These are phyloP conservation scores for Altica lythri DNA, from an alignment of 2,888 invertebrate genomes.

Conservation along the genomic window DNA sequence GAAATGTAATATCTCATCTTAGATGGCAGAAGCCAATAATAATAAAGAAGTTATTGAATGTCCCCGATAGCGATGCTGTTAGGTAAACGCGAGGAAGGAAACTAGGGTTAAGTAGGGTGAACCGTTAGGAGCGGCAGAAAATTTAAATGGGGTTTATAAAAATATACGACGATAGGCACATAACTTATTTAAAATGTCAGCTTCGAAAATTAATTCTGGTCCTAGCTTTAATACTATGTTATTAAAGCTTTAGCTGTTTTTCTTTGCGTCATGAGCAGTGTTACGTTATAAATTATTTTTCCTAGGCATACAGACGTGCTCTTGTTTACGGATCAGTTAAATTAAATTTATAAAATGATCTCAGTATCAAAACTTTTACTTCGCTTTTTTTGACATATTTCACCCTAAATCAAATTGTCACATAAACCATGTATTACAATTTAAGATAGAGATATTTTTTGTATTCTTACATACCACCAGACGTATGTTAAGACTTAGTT, in stretches of 20 bases:
- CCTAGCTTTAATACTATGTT: slow-evolving; percentile 50
- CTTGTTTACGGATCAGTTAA: too few relatives aligned
- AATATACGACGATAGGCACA: slow-evolving; percentile 53
- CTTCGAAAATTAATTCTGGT: slow-evolving; percentile 51
- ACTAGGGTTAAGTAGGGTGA: slow-evolving; percentile 40
- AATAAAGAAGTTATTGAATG: slow-evolving; percentile 9
- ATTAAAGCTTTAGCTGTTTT: slow-evolving; percentile 49
- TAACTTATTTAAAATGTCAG: slow-evolving; percentile 55
- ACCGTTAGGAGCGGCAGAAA: slow-evolving; percentile 40
- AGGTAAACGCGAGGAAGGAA: slow-evolving; percentile 21
- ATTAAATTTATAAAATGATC: too few relatives aligned
- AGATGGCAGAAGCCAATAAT: too few relatives aligned
- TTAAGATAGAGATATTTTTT: too few relatives aligned
- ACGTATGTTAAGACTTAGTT: slow-evolving; percentile 34
- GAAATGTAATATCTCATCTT: too few relatives aligned
- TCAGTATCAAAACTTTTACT: too few relatives aligned
- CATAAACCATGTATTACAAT: too few relatives aligned
- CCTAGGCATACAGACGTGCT: slow-evolving; percentile 17
- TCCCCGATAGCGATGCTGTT: slow-evolving; percentile 22
- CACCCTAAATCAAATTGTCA: too few relatives aligned
- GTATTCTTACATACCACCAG: slow-evolving; percentile 15
- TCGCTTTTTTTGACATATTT: too few relatives aligned
- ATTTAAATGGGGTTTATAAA: slow-evolving; percentile 53
- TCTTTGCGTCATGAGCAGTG: slow-evolving; percentile 49
- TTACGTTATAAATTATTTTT: slow-evolving; percentile 48